Evolutionary conservation across 2,888 invertebrate species (phyloP).

Genomic region (Sarcophaga caerulescens): DNA sequence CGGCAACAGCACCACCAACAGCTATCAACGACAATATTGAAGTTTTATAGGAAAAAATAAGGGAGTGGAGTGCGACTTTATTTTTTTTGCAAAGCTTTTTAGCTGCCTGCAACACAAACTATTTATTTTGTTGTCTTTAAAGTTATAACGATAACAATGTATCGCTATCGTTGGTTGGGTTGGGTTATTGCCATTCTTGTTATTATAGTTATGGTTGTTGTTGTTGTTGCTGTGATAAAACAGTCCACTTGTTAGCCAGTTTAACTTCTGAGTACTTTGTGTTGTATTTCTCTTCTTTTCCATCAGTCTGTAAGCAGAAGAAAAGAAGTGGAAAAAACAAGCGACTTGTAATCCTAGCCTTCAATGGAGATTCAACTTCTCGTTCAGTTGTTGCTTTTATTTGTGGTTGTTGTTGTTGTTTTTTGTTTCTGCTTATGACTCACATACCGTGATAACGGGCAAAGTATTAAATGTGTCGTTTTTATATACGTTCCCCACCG

Average conservation of each 20-base stretch:
- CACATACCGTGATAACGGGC: slow-evolving; percentile 43
- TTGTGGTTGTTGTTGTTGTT: background rate
- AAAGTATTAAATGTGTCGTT: slow-evolving; percentile 52
- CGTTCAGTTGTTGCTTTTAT: slow-evolving; percentile 10
- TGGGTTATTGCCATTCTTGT: background rate
- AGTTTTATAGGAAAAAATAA: background rate
- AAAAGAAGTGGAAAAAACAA: background rate
- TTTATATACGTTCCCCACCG: background rate
- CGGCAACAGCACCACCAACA: background rate
- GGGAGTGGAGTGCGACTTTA: background rate
- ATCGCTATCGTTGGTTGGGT: slow-evolving; percentile 3
- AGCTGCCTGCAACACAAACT: slow-evolving; percentile 32
- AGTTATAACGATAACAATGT: slow-evolving; percentile 34
- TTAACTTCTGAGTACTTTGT: background rate
- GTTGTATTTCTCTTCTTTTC: slow-evolving; percentile 32
- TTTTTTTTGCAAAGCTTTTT: slow-evolving; percentile 1
- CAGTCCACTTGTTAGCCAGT: slow-evolving; percentile 51
- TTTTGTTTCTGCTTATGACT: slow-evolving; percentile 30
- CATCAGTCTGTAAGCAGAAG: background rate
- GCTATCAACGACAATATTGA: slow-evolving; percentile 14
- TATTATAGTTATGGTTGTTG: slow-evolving; percentile 16
- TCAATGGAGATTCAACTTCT: background rate
- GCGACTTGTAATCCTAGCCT: slow-evolving; percentile 8
- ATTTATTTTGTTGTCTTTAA: slow-evolving; percentile 44
- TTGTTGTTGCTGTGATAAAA: slow-evolving; percentile 8